Evolutionary conservation across 2,113 vertebrate genomes (phyloP), one percentile per base, ranked within the genome.

Genomic region (Tenrec ecaudatus): DNA sequence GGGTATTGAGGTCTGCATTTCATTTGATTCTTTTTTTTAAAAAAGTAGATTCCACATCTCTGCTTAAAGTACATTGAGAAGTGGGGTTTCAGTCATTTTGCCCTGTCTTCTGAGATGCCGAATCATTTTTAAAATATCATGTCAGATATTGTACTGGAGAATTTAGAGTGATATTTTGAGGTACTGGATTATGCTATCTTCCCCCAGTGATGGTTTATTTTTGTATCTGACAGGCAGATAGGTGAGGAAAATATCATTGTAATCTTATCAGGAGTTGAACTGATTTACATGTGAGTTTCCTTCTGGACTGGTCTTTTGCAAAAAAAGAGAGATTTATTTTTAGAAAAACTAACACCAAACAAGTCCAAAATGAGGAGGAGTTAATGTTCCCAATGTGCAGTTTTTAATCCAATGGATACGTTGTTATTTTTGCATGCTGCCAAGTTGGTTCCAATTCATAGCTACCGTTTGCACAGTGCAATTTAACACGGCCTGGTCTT

Each of bases 1-100:
- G 40, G 40, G 12, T 69, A 69, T n/a, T n/a, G 43, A 95, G 23
- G 83, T 95, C 36, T 89, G 83, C 60, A 84, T 90, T 86, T 86
- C 2, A 80, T 78, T 53, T 71, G 38, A 53, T 71, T 77, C 15
- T 71, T 85, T 29, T 85, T 53, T 76, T 33, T 19, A 10, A 53
- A 14, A 53, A 53, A 75, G 64, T 10, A 75, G 43, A 93, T 57
- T 77, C 66, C 87, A 85, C 4, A n/a, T 40, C n/a, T 38, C 40
- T 86, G 43, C 57, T 93, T 76, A 88, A 53, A 14, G 47, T 53
- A 53, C 47, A 53, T 53, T 53, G 47, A 53, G 47, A 53, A 53
- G 47, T 53, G 47, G 9, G 12, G 47, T 53, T 53, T 53, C 47
- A 53, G 47, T 53, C 47, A 53, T 53, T 83, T 89, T 19, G 66